Conservation (phyloP, 1,140 invertebrate species). For the Drosophila baimaii region DNA sequence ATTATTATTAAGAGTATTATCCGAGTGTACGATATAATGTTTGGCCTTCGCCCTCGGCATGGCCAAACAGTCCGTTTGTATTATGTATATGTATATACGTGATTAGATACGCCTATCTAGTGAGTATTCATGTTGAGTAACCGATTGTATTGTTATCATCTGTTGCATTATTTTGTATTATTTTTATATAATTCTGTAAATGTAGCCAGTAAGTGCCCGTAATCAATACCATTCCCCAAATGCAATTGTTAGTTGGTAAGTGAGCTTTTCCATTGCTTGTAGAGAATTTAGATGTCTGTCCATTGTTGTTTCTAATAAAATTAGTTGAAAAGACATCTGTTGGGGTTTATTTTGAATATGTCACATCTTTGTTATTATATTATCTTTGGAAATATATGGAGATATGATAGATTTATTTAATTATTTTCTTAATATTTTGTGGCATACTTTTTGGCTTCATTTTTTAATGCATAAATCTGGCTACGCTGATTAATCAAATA, state of each 20-base stretch:
- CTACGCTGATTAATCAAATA: not conserved
- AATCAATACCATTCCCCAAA: constrained; percentile 14
- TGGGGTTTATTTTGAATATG: too few species aligned
- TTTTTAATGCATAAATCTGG: not conserved
- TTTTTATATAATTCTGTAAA: constrained; percentile 56
- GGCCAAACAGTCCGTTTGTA: constrained; percentile 43
- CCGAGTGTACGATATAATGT: constrained; percentile 40
- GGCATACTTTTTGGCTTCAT: constrained; percentile 14
- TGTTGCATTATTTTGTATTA: constrained; percentile 62
- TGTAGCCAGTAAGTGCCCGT: constrained; percentile 35
- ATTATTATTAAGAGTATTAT: constrained; percentile 74
- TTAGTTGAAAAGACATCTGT: constrained; percentile 21
- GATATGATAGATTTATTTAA: not conserved
- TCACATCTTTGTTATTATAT: not conserved
- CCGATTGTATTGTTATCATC: constrained; percentile 52
- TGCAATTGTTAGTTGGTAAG: constrained; percentile 38
- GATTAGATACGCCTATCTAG: constrained; percentile 33
- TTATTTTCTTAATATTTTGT: not conserved
- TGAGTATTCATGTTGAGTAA: constrained; percentile 39
- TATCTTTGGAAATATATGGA: too few species aligned
- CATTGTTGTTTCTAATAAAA: constrained; percentile 52
- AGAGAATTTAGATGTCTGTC: constrained; percentile 41
- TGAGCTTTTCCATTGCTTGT: constrained; percentile 18
- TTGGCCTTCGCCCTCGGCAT: constrained; percentile 22
- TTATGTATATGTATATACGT: constrained; percentile 51